Evolutionary conservation across 2,113 vertebrate species (phyloP).

Genomic region (Plectropomus leopardus): DNA sequence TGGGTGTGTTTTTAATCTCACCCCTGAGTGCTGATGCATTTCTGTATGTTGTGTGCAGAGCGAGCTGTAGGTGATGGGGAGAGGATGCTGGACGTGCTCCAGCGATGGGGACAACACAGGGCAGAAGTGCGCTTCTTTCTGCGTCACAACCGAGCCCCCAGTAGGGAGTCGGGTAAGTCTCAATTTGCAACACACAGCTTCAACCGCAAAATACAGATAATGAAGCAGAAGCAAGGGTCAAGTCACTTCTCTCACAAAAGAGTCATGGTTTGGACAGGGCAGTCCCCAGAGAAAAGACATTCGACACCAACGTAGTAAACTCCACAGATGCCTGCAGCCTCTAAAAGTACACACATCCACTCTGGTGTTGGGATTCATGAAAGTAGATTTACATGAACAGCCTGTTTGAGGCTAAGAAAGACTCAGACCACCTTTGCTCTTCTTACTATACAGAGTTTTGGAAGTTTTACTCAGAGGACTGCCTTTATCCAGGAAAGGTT

Average conservation of each 20-base stretch:
- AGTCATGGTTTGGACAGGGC: not conserved
- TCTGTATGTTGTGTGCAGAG: slow-evolving; percentile 81
- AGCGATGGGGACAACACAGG: slow-evolving; percentile 91
- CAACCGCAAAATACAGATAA: not conserved
- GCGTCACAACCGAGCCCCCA: slow-evolving; percentile 89
- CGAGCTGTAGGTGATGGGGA: slow-evolving; percentile 91
- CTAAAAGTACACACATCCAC: slow-evolving; percentile 1
- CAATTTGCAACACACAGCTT: not conserved
- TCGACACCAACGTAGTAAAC: slow-evolving; percentile 46
- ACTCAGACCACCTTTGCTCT: slow-evolving; percentile 3
- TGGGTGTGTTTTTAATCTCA: slow-evolving; percentile 8
- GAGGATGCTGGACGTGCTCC: slow-evolving; percentile 94
- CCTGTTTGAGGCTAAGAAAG: not conserved
- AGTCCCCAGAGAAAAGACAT: slow-evolving; percentile 35
- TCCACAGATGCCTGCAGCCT: slow-evolving; percentile 42
- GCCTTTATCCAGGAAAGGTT: slow-evolving; percentile 20
- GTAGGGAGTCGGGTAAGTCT: slow-evolving; percentile 87
- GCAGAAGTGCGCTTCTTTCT: slow-evolving; percentile 95
- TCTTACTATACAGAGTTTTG: not conserved
- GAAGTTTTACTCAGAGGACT: not conserved
- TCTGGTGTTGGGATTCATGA: not conserved
- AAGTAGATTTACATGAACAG: slow-evolving; percentile 1
- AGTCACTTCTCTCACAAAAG: not conserved
- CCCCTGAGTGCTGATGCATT: slow-evolving; percentile 1
- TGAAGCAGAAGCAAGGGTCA: not conserved